Percentiles rank a stretch among this genome's conserved stretches.
Evolutionary conservation across 2,113 vertebrate genomes (phyloP).

Genomic region (Otus sunia): DNA sequence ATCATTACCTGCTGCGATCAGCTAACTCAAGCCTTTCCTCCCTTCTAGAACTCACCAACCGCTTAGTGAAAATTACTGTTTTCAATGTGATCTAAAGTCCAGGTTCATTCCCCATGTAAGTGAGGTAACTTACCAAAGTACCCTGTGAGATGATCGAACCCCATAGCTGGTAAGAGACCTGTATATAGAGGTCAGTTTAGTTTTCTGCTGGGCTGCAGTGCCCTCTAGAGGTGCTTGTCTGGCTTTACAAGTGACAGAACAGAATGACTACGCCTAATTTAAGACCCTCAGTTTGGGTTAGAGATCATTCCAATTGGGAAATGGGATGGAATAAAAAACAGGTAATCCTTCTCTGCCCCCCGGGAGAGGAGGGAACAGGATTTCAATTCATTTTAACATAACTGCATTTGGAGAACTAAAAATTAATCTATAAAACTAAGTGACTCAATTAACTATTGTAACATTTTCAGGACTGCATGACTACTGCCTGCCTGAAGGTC

Average conservation of each 20-base stretch:
- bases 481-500: not conserved
- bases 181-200: fast-evolving
- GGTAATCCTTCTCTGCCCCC: not conserved
- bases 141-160: not conserved
- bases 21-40: not conserved
- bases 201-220: not conserved
- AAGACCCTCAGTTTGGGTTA: not conserved
- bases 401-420: not conserved
- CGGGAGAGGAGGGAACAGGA: not conserved
- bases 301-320: not conserved
- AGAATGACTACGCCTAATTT: fast-evolving
- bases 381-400: not conserved
- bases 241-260: not conserved
- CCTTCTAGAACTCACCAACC: not conserved
- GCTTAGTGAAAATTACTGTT: not conserved
- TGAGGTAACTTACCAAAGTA: not conserved
- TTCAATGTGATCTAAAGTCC: not conserved
- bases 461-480: not conserved
- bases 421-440: not conserved
- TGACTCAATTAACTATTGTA: not conserved
- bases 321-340: not conserved
- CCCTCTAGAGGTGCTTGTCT: constrained; percentile 26
- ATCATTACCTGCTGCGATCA: not conserved
- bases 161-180: not conserved
- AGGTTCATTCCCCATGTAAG: not conserved